These are phyloP conservation scores for Kryphioiulus occultus DNA, from an alignment of 2,888 invertebrate genomes.

Conservation along the genomic window DNA sequence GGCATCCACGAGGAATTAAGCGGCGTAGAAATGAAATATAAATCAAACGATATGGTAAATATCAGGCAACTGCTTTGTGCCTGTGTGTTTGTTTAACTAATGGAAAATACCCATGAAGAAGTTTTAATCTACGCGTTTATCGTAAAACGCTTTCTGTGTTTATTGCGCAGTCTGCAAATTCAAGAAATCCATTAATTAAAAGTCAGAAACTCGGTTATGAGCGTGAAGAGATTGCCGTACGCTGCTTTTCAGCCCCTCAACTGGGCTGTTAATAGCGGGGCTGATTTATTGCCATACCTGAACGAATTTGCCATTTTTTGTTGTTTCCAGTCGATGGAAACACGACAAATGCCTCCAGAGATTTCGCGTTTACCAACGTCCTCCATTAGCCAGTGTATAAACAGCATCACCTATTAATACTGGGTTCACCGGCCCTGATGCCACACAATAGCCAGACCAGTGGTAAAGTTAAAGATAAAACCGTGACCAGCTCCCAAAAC, in stretches of 20 bases:
- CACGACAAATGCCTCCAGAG: background rate
- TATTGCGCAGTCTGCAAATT: constrained; percentile 11
- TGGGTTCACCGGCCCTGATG: background rate
- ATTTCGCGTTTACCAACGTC: background rate
- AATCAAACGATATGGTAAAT: constrained; percentile 8
- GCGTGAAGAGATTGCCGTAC: background rate
- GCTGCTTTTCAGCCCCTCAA: background rate
- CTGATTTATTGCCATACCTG: constrained; percentile 26
- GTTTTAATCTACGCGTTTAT: background rate
- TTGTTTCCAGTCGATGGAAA: background rate
- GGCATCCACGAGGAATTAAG: background rate
- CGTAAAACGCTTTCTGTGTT: constrained; percentile 10
- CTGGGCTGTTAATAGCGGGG: background rate
- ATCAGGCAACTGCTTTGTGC: background rate
- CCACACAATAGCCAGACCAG: background rate
- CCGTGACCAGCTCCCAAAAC: too few relatives aligned
- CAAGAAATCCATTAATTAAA: constrained; percentile 26
- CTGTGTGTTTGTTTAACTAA: background rate
- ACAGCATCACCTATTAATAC: background rate
- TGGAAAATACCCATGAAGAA: background rate
- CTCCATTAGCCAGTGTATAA: background rate
- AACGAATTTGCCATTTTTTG: background rate
- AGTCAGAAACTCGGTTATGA: background rate
- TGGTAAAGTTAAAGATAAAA: background rate
- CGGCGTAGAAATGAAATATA: background rate